Evolutionary conservation across 2,113 vertebrate genomes (phyloP).

Genomic region (Leptocoma aspasia): DNA sequence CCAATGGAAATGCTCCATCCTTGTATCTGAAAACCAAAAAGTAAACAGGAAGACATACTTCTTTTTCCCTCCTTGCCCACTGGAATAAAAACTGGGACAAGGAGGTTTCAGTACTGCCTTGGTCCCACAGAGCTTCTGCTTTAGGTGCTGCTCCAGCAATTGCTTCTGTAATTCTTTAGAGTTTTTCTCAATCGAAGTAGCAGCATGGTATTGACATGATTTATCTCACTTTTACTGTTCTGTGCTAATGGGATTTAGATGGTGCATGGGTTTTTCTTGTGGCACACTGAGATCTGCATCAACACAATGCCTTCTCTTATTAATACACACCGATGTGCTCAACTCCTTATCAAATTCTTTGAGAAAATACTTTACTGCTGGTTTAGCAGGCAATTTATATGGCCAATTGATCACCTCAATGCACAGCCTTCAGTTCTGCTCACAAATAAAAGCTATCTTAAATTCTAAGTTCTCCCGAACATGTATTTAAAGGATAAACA

Average conservation of each 20-base stretch:
- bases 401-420: neutral
- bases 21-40: neutral
- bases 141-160: neutral
- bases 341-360: neutral
- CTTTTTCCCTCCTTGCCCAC: neutral
- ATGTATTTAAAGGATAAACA: neutral
- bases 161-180: neutral
- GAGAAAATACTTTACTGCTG: slow-evolving; percentile 3
- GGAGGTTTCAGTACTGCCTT: neutral
- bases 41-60: neutral
- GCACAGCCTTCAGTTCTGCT: neutral
- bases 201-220: neutral
- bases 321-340: neutral
- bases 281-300: neutral
- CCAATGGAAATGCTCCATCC: neutral
- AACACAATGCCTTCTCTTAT: neutral
- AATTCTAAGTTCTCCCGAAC: neutral
- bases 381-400: neutral
- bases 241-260: slow-evolving; percentile 9
- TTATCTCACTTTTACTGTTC: slow-evolving; percentile 2
- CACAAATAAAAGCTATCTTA: neutral
- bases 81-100: neutral
- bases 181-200: neutral
- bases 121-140: neutral
- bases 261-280: neutral